Evolutionary conservation across 1,140 invertebrate genomes (phyloP).

Genomic region (Sesamia nonagrioides): DNA sequence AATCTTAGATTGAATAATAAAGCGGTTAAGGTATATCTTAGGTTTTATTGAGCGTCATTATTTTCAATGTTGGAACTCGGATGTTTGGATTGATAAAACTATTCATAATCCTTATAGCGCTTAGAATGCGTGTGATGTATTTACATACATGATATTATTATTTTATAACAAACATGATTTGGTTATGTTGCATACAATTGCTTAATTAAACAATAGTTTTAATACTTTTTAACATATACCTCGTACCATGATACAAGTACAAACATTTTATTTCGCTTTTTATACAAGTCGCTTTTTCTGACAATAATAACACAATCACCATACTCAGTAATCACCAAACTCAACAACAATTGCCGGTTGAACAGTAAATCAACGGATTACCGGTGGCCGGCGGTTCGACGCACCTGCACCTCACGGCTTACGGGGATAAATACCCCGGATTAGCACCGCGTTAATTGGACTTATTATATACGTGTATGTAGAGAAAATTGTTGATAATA

Average conservation of each 20-base stretch:
- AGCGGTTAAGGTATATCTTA: slow-evolving; percentile 8
- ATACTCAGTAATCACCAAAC: not conserved
- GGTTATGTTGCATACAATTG: too few species aligned
- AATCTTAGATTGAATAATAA: slow-evolving; percentile 25
- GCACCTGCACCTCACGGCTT: slow-evolving; percentile 43
- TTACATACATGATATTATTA: too few species aligned
- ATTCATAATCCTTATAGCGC: not conserved
- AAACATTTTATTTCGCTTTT: too few species aligned
- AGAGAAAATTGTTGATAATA: not conserved
- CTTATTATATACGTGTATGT: slow-evolving; percentile 23
- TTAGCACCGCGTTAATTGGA: slow-evolving; percentile 46
- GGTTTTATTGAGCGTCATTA: not conserved
- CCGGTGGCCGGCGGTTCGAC: slow-evolving; percentile 16
- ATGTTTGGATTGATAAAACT: not conserved
- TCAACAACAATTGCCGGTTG: slow-evolving; percentile 12
- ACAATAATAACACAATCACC: not conserved
- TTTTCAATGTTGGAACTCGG: not conserved
- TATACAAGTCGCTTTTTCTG: not conserved
- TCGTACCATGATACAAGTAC: too few species aligned
- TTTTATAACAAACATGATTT: too few species aligned
- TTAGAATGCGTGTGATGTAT: too few species aligned
- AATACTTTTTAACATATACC: too few species aligned
- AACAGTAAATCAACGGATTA: slow-evolving; percentile 35
- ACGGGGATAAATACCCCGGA: slow-evolving; percentile 30
- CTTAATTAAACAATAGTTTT: too few species aligned